phyloP scores from a whole-genome alignment of 2,113 vertebrate species.

The Galbula dea region DNA sequence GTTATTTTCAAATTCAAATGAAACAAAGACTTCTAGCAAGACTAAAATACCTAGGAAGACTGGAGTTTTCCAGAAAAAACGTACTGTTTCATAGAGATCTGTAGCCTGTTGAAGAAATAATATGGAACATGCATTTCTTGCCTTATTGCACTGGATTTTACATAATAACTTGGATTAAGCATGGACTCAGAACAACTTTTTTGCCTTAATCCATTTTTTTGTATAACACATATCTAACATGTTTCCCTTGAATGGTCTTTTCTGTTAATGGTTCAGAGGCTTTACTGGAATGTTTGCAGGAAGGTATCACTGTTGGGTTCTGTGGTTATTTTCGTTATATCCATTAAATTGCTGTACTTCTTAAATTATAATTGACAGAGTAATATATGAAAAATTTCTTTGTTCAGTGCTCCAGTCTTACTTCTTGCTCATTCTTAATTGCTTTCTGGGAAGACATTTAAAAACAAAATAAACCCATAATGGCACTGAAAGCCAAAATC shows the following conservation, averaged over 20 bases:
- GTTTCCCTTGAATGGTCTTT: neutral
- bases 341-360: neutral
- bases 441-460: neutral
- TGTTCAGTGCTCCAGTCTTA: neutral
- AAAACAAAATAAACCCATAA: neutral
- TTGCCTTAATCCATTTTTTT: neutral
- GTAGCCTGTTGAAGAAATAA: neutral
- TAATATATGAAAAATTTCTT: neutral
- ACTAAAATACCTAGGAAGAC: constrained; percentile 42
- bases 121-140: neutral
- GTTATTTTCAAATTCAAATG: constrained; percentile 38
- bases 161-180: neutral
- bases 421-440: neutral
- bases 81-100: neutral
- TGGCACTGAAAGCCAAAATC: neutral
- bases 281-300: neutral
- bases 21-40: constrained; percentile 8
- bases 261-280: neutral
- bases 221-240: neutral
- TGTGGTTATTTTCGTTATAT: neutral
- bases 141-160: neutral
- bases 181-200: neutral
- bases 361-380: neutral
- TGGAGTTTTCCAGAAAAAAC: neutral
- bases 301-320: neutral